Evolutionary conservation across 2,113 vertebrate species (phyloP).

Genomic region (Heloderma charlesbogerti): DNA sequence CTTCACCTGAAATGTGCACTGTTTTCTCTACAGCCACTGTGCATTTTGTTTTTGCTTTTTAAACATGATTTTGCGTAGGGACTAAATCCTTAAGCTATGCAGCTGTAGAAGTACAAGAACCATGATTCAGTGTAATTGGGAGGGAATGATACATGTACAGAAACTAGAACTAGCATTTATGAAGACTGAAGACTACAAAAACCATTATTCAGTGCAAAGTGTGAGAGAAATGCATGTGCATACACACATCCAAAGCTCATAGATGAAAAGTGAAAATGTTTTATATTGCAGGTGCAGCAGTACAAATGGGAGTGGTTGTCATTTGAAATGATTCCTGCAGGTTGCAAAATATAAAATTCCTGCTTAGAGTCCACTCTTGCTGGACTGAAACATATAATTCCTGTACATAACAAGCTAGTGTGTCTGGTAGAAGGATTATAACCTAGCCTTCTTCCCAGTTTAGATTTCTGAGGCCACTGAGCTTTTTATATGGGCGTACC

Average conservation of each 20-base stretch:
- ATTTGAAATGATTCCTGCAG: neutral
- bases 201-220: neutral
- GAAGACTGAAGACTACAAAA: neutral
- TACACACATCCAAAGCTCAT: too few relatives aligned
- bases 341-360: neutral
- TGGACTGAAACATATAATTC: neutral
- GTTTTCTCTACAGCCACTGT: neutral
- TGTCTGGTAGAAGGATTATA: too few relatives aligned
- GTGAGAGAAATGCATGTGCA: neutral
- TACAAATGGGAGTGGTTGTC: neutral
- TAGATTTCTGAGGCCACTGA: too few relatives aligned
- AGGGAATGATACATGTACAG: neutral
- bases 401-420: neutral
- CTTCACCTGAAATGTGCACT: neutral
- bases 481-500: too few relatives aligned
- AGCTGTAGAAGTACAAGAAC: neutral
- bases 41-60: neutral
- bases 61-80: neutral
- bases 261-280: neutral
- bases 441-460: too few relatives aligned
- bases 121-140: neutral
- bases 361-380: neutral
- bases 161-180: neutral
- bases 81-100: neutral
- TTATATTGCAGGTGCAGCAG: neutral